Evolutionary conservation across 2,888 invertebrate genomes (phyloP).

Genomic region (Pristionchus maxplancki): DNA sequence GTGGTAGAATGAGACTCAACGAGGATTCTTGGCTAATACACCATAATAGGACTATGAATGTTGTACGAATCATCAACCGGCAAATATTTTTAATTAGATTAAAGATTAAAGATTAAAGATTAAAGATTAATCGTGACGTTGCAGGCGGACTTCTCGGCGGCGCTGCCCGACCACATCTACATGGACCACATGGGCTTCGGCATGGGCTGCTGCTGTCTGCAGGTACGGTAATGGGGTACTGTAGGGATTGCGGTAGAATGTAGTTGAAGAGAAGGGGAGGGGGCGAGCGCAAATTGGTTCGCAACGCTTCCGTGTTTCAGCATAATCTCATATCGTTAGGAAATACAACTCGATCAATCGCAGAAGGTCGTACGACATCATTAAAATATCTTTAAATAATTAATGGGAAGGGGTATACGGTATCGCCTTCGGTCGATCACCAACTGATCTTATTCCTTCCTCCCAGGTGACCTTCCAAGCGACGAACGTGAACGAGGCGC

Average conservation of each 20-base stretch:
- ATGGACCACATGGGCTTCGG: conserved; percentile 99
- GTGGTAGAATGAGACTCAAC: no score
- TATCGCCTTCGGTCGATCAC: no score
- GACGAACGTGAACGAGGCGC: conserved; percentile 91
- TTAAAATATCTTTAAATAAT: neutral
- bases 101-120: no score
- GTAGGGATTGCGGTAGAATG: no score
- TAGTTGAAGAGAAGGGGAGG: no score
- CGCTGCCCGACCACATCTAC: conserved; percentile 92
- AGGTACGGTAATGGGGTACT: conserved; percentile 54
- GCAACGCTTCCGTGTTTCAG: neutral
- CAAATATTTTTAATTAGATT: no score
- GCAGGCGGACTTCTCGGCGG: conserved; percentile 80
- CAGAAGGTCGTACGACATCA: neutral
- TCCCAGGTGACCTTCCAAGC: conserved; percentile 87
- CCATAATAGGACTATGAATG: no score
- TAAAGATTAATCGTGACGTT: no score
- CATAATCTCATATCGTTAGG: neutral
- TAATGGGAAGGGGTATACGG: no score
- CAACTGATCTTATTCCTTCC: neutral
- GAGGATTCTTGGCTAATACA: no score
- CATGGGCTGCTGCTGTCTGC: conserved; percentile 89
- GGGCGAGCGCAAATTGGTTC: no score
- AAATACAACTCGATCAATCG: neutral
- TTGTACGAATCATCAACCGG: no score